Evolutionary conservation across 2,797 vertebrate genomes (phyloP).

Genomic region (Parauchenoglanis ngamensis): DNA sequence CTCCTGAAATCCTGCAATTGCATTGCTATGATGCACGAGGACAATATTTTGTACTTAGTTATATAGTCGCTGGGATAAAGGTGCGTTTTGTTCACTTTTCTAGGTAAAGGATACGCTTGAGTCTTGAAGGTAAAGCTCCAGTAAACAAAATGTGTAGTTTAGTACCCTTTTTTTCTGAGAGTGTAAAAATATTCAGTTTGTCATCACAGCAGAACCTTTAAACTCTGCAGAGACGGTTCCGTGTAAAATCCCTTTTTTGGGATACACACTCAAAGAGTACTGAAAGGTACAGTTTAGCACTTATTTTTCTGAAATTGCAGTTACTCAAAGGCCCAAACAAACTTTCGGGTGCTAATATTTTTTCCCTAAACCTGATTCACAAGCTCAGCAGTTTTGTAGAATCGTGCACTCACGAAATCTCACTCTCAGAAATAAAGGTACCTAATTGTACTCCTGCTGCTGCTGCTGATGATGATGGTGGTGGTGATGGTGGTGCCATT

Average conservation of each 20-base stretch:
- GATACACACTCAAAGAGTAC: neutral
- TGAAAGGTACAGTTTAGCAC: neutral
- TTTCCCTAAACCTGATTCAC: neutral
- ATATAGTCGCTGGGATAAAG: neutral
- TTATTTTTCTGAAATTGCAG: neutral
- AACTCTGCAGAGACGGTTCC: neutral
- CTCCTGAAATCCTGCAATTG: neutral
- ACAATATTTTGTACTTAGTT: no score
- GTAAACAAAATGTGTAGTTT: neutral
- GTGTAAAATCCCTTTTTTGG: neutral
- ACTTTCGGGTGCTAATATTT: neutral
- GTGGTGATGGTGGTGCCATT: neutral
- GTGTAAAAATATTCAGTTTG: neutral
- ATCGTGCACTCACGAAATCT: neutral
- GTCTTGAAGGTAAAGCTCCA: no score
- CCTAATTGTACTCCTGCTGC: neutral
- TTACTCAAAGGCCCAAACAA: neutral
- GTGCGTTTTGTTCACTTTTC: neutral
- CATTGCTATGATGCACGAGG: neutral
- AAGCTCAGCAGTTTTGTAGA: neutral
- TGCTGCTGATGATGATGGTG: neutral
- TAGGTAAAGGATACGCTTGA: no score
- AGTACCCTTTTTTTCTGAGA: neutral
- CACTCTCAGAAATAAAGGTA: neutral
- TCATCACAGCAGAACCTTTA: neutral